Evolutionary conservation across 1,140 invertebrate genomes (phyloP).

Genomic region (Drosophila yakuba): DNA sequence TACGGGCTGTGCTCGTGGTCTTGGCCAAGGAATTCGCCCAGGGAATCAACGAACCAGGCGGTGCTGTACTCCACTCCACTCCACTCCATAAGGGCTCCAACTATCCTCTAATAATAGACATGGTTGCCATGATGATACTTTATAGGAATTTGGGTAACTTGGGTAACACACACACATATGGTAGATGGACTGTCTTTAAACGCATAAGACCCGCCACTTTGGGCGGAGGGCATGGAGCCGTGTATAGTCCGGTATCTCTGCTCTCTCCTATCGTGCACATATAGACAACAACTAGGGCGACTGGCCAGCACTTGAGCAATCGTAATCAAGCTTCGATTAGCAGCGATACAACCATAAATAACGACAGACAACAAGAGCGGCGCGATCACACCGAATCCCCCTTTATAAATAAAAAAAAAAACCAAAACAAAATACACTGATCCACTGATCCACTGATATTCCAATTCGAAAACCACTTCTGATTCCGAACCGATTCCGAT

Average conservation of each 20-base stretch:
- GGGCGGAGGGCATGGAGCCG: conserved; percentile 9
- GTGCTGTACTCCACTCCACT: not conserved
- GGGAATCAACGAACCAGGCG: not conserved
- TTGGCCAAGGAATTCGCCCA: not conserved
- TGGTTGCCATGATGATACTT: too few relatives aligned
- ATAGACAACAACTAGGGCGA: conserved; percentile 51
- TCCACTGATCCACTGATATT: conserved; percentile 16
- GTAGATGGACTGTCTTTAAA: not conserved
- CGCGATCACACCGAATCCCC: conserved; percentile 3
- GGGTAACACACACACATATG: too few relatives aligned
- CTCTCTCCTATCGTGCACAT: conserved; percentile 18
- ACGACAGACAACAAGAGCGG: conserved; percentile 43
- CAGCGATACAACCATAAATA: conserved; percentile 68
- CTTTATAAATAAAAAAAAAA: too few relatives aligned
- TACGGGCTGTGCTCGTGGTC: conserved; percentile 6
- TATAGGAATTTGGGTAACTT: too few relatives aligned
- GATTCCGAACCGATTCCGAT: not conserved
- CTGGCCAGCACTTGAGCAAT: conserved; percentile 59
- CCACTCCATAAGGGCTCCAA: too few relatives aligned
- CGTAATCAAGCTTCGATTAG: conserved; percentile 75
- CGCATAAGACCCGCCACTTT: conserved; percentile 4
- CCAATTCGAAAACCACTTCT: not conserved
- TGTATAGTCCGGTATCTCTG: conserved; percentile 19
- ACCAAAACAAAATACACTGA: not conserved
- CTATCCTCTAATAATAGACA: too few relatives aligned